A percentile compares a stretch with the other conserved stretches of the same genome.
These are phyloP conservation scores for Dromaius novaehollandiae DNA, from an alignment of 2,113 vertebrate species.

Conservation along the genomic window DNA sequence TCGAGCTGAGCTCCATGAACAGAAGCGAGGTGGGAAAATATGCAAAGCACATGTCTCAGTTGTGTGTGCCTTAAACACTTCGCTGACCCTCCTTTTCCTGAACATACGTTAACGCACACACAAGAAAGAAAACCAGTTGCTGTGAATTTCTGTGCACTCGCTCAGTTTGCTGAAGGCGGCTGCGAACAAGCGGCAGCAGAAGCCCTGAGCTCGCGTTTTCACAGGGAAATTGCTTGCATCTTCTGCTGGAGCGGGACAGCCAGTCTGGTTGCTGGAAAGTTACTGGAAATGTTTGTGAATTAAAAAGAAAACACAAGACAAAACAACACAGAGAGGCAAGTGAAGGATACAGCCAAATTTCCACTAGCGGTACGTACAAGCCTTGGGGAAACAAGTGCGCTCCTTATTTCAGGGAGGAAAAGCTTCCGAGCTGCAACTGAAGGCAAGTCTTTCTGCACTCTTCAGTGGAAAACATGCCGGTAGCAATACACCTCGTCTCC, in stretches of 20 bases:
- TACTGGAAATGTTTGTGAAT: constrained; percentile 44
- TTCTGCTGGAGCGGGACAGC: constrained; percentile 32
- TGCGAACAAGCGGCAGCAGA: constrained; percentile 41
- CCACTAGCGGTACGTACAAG: not conserved
- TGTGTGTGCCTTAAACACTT: not conserved
- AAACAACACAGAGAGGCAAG: not conserved
- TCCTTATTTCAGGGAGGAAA: not conserved
- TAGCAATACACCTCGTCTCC: not conserved
- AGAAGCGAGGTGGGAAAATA: not conserved
- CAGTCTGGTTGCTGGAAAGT: constrained; percentile 6
- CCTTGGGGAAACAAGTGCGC: not conserved
- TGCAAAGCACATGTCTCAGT: constrained; percentile 1
- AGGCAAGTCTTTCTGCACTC: not conserved
- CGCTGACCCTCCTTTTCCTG: constrained; percentile 6
- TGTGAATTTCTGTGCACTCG: constrained; percentile 12
- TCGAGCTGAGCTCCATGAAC: not conserved
- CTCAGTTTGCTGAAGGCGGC: not conserved
- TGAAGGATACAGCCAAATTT: constrained; percentile 9
- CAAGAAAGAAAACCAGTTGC: constrained; percentile 23
- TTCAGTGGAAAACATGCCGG: not conserved
- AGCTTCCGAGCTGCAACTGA: not conserved
- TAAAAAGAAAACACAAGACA: constrained; percentile 36
- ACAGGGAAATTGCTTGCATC: not conserved
- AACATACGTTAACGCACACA: not conserved
- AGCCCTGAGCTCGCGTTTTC: not conserved